Base-by-base conservation (phyloP, 1,140 invertebrate species). In the Cherax destructor region DNA sequence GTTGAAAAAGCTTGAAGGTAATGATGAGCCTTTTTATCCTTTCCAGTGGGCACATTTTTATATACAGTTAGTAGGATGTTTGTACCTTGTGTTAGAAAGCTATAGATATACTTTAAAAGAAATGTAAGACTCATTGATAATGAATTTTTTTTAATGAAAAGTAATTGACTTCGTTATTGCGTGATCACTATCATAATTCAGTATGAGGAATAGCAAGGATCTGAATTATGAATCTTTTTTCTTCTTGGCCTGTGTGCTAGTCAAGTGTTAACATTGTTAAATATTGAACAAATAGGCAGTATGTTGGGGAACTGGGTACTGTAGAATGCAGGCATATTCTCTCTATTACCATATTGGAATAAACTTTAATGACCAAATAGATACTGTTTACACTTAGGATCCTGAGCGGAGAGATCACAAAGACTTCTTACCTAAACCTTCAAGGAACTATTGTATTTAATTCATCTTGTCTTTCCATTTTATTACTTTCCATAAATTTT, bases 61-160 rank as follows among this genome's bases (percentile, higher is more conserved):
- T 90, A 90, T 90, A 80, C 88, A 90, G 88, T 77, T 90, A 90
- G 74, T 90, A 90, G 88, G 50, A 83, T 90, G 88, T 90, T 90
- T 90, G 88, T 90, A 90, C 88, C 69, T 90, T 90, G 88, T 83
- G 88, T 90, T 90, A 90, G 88, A 76, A 89, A 78, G 80, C 81
- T 77, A 84, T 84, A 90, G 76, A 88, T 81, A 88, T 74, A 83
- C 59, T 77, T 83, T 61, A 90, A 83, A 90, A 83, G 10, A 90
- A 84, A 80, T 88, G 81, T 84, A 90, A 88, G 49, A 81, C 16
- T 84, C 52, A 90, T 61, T 83, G 69, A 84, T 84, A 90, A 77
- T 56, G 72, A 83, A 69, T 74, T 83, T 90, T 84, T 90, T 78
- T 84, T 90, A 47, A 52, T 30, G 11, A 72, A 59, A 90, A 74